phyloP scores from a whole-genome alignment of 23 tunicate species.

The Styela clava region DNA sequence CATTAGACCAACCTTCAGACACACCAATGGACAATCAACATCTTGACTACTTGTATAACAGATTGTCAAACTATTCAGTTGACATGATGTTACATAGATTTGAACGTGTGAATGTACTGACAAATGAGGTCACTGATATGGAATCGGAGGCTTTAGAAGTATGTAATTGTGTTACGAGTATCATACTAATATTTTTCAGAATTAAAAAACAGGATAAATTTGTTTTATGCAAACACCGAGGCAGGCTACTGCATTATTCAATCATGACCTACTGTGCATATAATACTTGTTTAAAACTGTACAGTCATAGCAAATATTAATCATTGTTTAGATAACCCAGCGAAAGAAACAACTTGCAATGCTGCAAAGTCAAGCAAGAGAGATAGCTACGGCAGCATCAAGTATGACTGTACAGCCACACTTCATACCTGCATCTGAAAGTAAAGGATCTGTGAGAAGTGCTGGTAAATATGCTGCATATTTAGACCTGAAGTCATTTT shows the following conservation, averaged over 20 bases:
- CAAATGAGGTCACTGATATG: conserved; percentile 53
- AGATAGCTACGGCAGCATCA: conserved; percentile 61
- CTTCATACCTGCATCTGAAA: conserved; percentile 8
- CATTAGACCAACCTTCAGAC: conserved; percentile 68
- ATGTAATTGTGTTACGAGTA: no score
- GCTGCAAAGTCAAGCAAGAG: conserved; percentile 49
- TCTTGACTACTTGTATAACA: conserved; percentile 59
- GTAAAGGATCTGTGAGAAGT: background rate
- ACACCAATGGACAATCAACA: conserved; percentile 84
- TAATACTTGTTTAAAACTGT: no score
- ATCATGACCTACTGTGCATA: no score
- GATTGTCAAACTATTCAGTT: conserved; percentile 86
- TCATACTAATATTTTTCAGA: no score
- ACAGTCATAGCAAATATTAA: no score
- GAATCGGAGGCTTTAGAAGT: conserved; percentile 66
- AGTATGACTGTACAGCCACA: conserved; percentile 24
- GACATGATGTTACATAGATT: conserved; percentile 81
- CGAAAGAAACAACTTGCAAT: conserved; percentile 36
- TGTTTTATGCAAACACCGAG: no score
- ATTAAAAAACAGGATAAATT: no score
- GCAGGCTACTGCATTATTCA: no score
- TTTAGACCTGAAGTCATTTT: no score
- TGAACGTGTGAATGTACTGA: conserved; percentile 68
- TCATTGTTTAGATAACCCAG: background rate
- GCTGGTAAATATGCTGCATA: no score